Evolutionary conservation across 2,888 invertebrate genomes (phyloP).

Genomic region (Caenorhabditis angaria): DNA sequence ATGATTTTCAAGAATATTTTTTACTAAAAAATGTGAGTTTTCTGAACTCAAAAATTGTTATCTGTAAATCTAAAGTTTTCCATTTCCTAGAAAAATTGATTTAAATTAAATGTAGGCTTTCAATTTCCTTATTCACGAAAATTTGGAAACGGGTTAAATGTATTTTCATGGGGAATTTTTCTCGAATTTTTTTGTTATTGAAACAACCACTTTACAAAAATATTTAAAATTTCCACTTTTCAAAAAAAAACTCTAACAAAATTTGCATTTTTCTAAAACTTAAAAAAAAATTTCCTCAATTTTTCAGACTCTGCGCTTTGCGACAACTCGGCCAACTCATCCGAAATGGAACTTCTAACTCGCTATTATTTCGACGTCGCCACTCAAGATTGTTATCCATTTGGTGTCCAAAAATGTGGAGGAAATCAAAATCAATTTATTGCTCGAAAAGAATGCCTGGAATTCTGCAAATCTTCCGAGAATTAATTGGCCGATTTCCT

Average conservation of each 20-base stretch:
- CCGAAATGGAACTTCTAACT: slow-evolving; percentile 48
- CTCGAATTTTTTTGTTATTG: not conserved
- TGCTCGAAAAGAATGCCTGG: slow-evolving; percentile 23
- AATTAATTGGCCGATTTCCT: not conserved
- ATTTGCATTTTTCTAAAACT: too few species aligned
- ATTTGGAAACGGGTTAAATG: not conserved
- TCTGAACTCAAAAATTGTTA: too few species aligned
- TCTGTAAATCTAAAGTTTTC: too few species aligned
- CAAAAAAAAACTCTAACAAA: too few species aligned
- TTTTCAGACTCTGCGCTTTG: slow-evolving; percentile 58
- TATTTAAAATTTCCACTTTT: too few species aligned
- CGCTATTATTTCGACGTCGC: slow-evolving; percentile 57
- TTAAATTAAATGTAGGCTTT: too few species aligned
- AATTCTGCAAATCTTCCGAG: slow-evolving; percentile 34
- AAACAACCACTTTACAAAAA: not conserved
- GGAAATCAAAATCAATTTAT: slow-evolving; percentile 43
- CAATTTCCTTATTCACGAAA: too few species aligned
- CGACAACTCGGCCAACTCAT: slow-evolving; percentile 35
- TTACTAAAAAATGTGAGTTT: too few species aligned
- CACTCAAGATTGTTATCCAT: slow-evolving; percentile 67
- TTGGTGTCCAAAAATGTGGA: slow-evolving; percentile 60
- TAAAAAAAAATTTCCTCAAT: too few species aligned
- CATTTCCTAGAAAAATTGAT: too few species aligned
- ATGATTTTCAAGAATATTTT: too few species aligned
- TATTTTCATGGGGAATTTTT: not conserved